A percentile compares a stretch with the other conserved stretches of the same genome.
phyloP scores from a whole-genome alignment of 2,888 invertebrate species.

The Entomobrya multifasciata region DNA sequence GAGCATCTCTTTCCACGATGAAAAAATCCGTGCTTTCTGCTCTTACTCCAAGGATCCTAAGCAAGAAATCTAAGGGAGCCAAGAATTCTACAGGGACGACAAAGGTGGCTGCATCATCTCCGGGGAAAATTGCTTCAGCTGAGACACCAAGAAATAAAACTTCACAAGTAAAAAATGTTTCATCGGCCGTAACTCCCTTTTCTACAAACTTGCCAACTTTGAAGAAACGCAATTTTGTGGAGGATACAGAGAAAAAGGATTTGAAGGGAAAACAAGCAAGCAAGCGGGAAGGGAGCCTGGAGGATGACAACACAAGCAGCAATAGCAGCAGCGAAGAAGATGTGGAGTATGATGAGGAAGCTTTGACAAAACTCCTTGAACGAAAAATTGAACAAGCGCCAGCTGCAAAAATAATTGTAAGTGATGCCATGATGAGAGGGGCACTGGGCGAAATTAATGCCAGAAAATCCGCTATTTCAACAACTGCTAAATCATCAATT shows the following conservation, averaged over 20 bases:
- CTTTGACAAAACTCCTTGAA: constrained; percentile 12
- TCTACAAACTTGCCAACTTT: not conserved
- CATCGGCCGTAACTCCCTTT: not conserved
- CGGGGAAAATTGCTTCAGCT: not conserved
- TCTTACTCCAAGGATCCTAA: not conserved
- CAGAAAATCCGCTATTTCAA: not conserved
- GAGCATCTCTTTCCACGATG: not conserved
- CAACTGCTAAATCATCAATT: not conserved
- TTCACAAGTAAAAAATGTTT: not conserved
- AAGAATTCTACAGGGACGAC: not conserved
- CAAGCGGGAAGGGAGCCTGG: not conserved
- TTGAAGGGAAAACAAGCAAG: no score
- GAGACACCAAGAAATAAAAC: not conserved
- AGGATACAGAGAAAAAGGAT: no score
- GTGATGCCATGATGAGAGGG: constrained; percentile 41
- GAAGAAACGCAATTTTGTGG: no score
- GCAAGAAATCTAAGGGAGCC: not conserved
- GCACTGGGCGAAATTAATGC: constrained; percentile 43
- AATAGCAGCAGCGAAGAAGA: not conserved
- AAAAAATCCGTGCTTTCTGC: constrained; percentile 27
- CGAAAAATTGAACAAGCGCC: constrained; percentile 55
- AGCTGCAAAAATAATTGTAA: constrained; percentile 55
- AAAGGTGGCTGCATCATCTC: no score
- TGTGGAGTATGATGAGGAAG: constrained; percentile 4
- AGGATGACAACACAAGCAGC: not conserved